Percentiles rank a stretch among this genome's conserved stretches.
Conservation (phyloP, 2,113 vertebrate species). For the Okapia johnstoni region DNA sequence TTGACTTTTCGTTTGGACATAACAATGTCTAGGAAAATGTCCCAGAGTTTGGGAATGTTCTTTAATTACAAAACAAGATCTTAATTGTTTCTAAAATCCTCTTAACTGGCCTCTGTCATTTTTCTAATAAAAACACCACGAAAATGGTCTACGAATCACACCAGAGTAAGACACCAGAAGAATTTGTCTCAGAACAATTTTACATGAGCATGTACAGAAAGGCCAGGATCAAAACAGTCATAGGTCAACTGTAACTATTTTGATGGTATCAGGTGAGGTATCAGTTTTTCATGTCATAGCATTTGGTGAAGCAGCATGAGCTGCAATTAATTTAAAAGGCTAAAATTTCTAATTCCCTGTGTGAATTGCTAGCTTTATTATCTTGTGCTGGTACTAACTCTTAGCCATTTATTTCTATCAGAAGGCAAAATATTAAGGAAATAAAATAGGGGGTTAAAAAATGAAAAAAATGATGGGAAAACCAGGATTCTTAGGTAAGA, state of each 20-base stretch:
- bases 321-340: not conserved
- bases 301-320: not conserved
- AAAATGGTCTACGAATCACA: not conserved
- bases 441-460: not conserved
- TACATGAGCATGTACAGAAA: not conserved
- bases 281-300: not conserved
- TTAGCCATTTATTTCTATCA: not conserved
- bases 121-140: conserved; percentile 23
- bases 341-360: not conserved
- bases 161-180: not conserved
- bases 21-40: conserved; percentile 39
- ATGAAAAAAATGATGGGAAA: not conserved
- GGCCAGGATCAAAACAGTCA: not conserved
- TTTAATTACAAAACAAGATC: conserved; percentile 32
- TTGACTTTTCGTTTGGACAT: not conserved
- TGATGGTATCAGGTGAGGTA: not conserved
- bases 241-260: not conserved
- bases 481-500: not conserved
- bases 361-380: not conserved
- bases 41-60: not conserved
- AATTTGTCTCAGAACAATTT: not conserved
- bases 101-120: not conserved
- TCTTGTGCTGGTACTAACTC: not conserved
- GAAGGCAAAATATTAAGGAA: not conserved
- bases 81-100: conserved; percentile 16